Evolutionary conservation across 2,888 invertebrate genomes (phyloP).

Genomic region (Morinoia aosen): DNA sequence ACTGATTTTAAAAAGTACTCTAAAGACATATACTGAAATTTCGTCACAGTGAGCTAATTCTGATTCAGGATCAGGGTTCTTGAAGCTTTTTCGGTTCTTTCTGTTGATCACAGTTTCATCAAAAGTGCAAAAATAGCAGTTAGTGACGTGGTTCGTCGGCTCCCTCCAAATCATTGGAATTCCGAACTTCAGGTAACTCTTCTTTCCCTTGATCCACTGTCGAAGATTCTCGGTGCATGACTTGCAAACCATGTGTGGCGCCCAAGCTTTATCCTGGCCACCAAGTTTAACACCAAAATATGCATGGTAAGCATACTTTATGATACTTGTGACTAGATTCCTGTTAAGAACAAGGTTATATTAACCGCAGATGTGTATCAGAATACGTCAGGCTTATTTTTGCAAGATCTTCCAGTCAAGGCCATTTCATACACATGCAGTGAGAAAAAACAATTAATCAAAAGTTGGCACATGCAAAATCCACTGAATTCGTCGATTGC

Average conservation of each 20-base stretch:
- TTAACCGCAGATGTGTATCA: too few relatives aligned
- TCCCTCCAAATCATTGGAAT: conserved; percentile 68
- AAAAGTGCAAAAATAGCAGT: conserved; percentile 75
- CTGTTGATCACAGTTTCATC: conserved; percentile 70
- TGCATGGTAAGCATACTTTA: background rate
- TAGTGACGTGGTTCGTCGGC: conserved; percentile 69
- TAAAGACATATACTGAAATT: background rate
- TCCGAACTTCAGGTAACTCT: background rate
- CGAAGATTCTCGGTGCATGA: background rate
- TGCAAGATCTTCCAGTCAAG: too few relatives aligned
- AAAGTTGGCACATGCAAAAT: too few relatives aligned
- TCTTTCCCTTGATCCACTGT: background rate
- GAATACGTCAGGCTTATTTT: too few relatives aligned
- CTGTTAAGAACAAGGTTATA: too few relatives aligned
- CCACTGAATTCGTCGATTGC: too few relatives aligned
- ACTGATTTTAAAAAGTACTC: background rate
- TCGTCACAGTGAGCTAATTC: background rate
- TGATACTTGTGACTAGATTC: too few relatives aligned
- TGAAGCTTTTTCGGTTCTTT: conserved; percentile 56
- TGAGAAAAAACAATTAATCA: too few relatives aligned
- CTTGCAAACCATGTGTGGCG: conserved; percentile 6
- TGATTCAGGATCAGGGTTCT: conserved; percentile 59
- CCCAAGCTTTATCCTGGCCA: background rate
- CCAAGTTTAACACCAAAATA: background rate
- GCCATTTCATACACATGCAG: too few relatives aligned